phyloP scores from a whole-genome alignment of 1,140 invertebrate genomes.

The Sesamia nonagrioides region DNA sequence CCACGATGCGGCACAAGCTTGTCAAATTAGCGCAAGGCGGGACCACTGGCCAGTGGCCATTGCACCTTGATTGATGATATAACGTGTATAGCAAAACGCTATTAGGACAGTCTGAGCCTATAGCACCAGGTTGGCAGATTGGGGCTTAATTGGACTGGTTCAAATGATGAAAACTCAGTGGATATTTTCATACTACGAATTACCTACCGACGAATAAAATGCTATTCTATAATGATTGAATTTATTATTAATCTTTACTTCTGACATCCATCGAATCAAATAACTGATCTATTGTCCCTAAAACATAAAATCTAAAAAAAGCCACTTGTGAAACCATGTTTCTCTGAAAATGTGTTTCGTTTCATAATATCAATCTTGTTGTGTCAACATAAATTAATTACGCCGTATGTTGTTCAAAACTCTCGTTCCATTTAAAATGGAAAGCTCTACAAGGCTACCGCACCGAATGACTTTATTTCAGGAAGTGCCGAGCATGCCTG shows the following conservation, averaged over 20 bases:
- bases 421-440: constrained; percentile 30
- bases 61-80: constrained; percentile 31
- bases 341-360: background rate
- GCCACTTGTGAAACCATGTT: background rate
- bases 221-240: background rate
- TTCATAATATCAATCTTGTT: background rate
- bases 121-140: no score
- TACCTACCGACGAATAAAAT: no score
- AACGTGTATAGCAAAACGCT: background rate
- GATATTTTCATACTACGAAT: no score
- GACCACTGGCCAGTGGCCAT: constrained; percentile 38
- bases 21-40: constrained; percentile 54
- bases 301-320: background rate
- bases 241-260: background rate
- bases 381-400: background rate
- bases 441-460: constrained; percentile 19
- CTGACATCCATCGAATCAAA: no score
- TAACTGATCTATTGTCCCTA: background rate
- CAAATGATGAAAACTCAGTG: no score
- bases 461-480: constrained; percentile 33
- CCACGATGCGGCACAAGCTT: constrained; percentile 58
- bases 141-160: no score
- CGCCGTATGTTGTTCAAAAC: constrained; percentile 9
- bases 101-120: background rate
- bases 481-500: constrained; percentile 38